These are phyloP conservation scores for Zoanthus gigantus DNA, from an alignment of 92 coral and sea anemone species.

Conservation along the genomic window DNA sequence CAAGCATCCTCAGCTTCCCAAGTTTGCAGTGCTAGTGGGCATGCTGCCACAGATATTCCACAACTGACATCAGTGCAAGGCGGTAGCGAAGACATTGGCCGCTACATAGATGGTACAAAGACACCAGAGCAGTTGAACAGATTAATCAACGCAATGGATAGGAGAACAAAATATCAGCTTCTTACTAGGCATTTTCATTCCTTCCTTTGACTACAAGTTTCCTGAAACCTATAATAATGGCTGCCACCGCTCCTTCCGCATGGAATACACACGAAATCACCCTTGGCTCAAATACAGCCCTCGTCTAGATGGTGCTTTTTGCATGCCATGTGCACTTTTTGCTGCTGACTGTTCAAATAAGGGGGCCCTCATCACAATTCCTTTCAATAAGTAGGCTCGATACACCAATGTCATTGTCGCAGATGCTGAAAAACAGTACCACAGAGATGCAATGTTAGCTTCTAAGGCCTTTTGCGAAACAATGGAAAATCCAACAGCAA, in stretches of 20 bases:
- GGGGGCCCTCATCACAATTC: constrained; percentile 51
- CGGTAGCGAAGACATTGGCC: no score
- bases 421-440: constrained; percentile 37
- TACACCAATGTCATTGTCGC: constrained; percentile 22
- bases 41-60: no score
- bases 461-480: constrained; percentile 31
- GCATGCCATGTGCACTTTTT: constrained; percentile 58
- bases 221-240: constrained; percentile 57
- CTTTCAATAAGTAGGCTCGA: constrained; percentile 30
- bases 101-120: no score
- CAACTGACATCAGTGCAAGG: no score
- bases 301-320: constrained; percentile 57
- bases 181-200: constrained; percentile 34
- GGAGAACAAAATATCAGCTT: no score
- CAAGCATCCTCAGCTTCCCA: no score
- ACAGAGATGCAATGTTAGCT: constrained; percentile 57
- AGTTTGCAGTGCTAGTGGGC: no score
- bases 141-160: no score
- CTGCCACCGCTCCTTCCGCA: constrained; percentile 52
- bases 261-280: constrained; percentile 42
- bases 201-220: constrained; percentile 44
- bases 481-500: constrained; percentile 25
- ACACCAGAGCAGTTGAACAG: no score
- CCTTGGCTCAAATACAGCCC: constrained; percentile 4
- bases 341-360: constrained; percentile 42